Base-by-base conservation (phyloP, 2,113 vertebrate species). In the Alces alces region DNA sequence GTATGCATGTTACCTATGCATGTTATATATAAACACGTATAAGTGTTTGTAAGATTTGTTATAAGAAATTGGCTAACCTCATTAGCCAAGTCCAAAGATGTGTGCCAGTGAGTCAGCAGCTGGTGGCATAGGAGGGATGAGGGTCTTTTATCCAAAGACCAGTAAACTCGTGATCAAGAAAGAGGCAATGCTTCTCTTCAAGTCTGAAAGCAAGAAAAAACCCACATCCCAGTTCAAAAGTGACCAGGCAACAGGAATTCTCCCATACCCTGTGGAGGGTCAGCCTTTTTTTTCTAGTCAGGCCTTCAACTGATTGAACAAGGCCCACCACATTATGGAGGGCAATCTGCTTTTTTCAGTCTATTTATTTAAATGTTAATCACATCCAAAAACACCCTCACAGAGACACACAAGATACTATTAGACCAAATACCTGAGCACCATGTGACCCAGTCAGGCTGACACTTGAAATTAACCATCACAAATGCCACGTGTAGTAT, bases 401-500 rank as follows among this genome's bases (percentile, higher is more conserved):
- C 6, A 15, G 50, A 55, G 55, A 36, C 7, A 36, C 12, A 54
- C 12, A 36, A 25, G 12, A 25, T 83, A 36, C 7, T 36, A 54
- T 9, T 55, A 25, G 80, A 55, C 21, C 7, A n/a, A 83, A 36
- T 55, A 55, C 25, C 80, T 36, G 52, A 52, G 80, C 21, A 25
- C 33, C 52, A 23, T 55, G 50, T 55, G 80, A 83, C 80, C 78
- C 47, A 25, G 33, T n/a, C 50, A 25, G n/a, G 87, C 25, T 73
- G 39, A 58, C 28, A 45, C 70, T 10, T 45, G 12, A 57, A 89
- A n/a, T 47, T 16, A 78, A 58, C 70, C 28, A n/a, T n/a, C 70
- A 58, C 88, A 27, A 33, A 90, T 12, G 7, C 36, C 16, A 45
- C 0, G 0, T 1, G 5, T 3, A 45, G 11, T 52, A 25, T 33